A percentile compares a stretch with the other conserved stretches of the same genome.
phyloP scores from a whole-genome alignment of 2,113 vertebrate genomes.

The Trematomus loennbergii region DNA sequence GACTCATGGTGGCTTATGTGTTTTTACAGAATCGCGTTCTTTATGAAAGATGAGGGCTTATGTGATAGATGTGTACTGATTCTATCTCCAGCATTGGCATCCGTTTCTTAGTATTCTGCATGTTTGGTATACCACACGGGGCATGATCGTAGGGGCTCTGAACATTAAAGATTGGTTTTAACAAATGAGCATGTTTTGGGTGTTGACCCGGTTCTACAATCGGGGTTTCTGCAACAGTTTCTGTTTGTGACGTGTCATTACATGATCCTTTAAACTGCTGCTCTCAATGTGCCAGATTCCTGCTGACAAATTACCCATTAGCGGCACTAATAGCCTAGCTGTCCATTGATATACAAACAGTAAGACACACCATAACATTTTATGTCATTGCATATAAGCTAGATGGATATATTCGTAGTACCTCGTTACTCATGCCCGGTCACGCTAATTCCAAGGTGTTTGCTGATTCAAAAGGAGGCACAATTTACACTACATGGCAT shows the following conservation, averaged over 20 bases:
- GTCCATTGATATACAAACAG: constrained; percentile 39
- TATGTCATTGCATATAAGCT: constrained; percentile 39
- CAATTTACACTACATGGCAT: no score
- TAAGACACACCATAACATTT: constrained; percentile 42
- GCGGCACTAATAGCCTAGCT: constrained; percentile 33
- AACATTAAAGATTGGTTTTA: no score
- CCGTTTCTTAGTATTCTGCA: neutral
- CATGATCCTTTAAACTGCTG: constrained; percentile 3
- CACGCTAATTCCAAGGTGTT: neutral
- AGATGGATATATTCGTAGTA: constrained; percentile 23
- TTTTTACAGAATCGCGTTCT: neutral
- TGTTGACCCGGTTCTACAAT: neutral
- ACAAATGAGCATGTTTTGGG: neutral
- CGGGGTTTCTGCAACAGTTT: neutral
- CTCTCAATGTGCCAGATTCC: constrained; percentile 31
- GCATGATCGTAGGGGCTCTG: no score
- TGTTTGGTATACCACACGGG: no score
- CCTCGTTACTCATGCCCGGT: constrained; percentile 5
- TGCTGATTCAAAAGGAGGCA: neutral
- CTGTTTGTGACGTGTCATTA: constrained; percentile 5
- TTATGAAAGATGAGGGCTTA: neutral
- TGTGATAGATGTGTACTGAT: neutral
- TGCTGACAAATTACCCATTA: constrained; percentile 42
- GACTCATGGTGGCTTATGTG: neutral
- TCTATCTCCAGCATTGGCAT: neutral